phyloP scores from a whole-genome alignment of 2,797 vertebrate genomes.

The Poeciliopsis gracilis region DNA sequence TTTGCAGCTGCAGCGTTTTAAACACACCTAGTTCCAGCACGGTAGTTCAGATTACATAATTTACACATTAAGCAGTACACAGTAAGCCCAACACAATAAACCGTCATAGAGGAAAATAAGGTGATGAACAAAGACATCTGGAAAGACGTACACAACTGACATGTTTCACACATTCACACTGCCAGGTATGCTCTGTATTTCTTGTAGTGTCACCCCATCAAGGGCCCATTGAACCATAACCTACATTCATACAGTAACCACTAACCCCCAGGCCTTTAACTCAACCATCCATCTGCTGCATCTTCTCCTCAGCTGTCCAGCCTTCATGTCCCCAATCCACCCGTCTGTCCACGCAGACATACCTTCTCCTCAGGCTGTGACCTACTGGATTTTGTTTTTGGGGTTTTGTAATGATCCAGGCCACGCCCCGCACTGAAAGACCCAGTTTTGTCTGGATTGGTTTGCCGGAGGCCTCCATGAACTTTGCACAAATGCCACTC shows the following conservation, averaged over 20 bases:
- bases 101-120: no score
- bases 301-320: slow-evolving; percentile 23
- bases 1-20: not conserved
- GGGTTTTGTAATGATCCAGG: slow-evolving; percentile 69
- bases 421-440: slow-evolving; percentile 62
- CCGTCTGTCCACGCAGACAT: slow-evolving; percentile 34
- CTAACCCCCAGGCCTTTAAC: not conserved
- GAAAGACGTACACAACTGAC: no score
- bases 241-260: slow-evolving; percentile 21
- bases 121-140: no score
- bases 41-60: no score
- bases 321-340: slow-evolving; percentile 44
- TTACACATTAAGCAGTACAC: no score
- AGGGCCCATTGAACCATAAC: slow-evolving; percentile 28
- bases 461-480: slow-evolving; percentile 35
- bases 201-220: no score
- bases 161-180: no score
- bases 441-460: slow-evolving; percentile 51
- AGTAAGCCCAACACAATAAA: no score
- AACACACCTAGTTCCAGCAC: not conserved
- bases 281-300: slow-evolving; percentile 51
- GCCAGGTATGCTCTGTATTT: no score
- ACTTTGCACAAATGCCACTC: slow-evolving; percentile 37
- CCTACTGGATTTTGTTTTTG: slow-evolving; percentile 64
- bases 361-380: slow-evolving; percentile 60